phyloP scores from a whole-genome alignment of 2,888 invertebrate genomes.

The Tetropium fuscum region DNA sequence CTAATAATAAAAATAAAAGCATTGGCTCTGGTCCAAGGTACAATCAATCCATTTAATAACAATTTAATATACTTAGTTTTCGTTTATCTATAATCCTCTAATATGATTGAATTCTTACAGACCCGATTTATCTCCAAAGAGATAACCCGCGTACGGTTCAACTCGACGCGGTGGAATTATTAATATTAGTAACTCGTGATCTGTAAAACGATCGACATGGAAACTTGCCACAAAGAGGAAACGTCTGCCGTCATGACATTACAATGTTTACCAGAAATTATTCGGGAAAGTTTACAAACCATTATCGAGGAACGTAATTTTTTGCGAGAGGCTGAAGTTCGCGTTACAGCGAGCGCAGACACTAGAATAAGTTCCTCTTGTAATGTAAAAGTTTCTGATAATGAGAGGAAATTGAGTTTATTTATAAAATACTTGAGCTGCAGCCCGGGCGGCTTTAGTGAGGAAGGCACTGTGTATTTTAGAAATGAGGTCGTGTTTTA shows the following conservation, averaged over 20 bases:
- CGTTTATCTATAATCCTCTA: too few species aligned
- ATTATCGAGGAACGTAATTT: slow-evolving; percentile 22
- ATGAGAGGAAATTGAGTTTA: slow-evolving; percentile 5
- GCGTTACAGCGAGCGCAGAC: neutral
- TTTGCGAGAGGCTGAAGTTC: slow-evolving; percentile 9
- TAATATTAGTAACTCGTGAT: slow-evolving; percentile 15
- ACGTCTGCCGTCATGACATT: slow-evolving; percentile 18
- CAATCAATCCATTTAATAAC: neutral
- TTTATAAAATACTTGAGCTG: slow-evolving; percentile 20
- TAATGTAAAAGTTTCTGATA: slow-evolving; percentile 6
- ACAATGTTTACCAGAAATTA: slow-evolving; percentile 30
- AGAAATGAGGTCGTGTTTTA: slow-evolving; percentile 37
- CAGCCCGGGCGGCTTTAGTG: neutral
- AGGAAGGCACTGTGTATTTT: slow-evolving; percentile 28
- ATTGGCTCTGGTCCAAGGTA: too few species aligned
- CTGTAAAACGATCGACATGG: slow-evolving; percentile 2
- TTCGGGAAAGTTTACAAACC: slow-evolving; percentile 23
- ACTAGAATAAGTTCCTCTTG: slow-evolving; percentile 21
- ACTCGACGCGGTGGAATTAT: slow-evolving; percentile 1
- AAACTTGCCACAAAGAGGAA: slow-evolving; percentile 13
- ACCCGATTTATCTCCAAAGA: slow-evolving; percentile 5
- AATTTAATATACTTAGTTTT: too few species aligned
- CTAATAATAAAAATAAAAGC: too few species aligned
- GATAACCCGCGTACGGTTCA: slow-evolving; percentile 19
- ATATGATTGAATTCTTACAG: too few species aligned